phyloP scores from a whole-genome alignment of 2,888 invertebrate genomes.

The Labia minor region DNA sequence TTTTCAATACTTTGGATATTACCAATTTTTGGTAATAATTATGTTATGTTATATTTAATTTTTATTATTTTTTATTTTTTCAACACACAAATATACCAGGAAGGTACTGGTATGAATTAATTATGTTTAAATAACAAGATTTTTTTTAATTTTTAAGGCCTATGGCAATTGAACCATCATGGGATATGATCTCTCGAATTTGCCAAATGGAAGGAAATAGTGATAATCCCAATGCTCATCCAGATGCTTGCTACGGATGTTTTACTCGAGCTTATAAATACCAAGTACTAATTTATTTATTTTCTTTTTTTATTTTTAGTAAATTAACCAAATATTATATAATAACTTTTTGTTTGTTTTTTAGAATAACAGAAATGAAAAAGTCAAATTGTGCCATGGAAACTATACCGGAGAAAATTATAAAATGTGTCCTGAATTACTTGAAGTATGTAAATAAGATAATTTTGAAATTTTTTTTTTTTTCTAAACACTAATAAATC shows the following conservation, averaged over 20 bases:
- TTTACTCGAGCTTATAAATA: not conserved
- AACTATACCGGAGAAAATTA: not conserved
- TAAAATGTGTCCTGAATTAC: not conserved
- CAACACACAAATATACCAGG: no score
- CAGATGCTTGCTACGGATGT: not conserved
- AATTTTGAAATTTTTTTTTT: not conserved
- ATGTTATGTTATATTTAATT: no score
- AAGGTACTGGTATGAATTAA: no score
- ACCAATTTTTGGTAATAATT: no score
- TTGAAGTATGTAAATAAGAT: not conserved
- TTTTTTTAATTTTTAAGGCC: not conserved
- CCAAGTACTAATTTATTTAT: not conserved
- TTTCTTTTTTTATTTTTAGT: not conserved
- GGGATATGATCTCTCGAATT: not conserved
- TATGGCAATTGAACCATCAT: not conserved
- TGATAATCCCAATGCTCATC: not conserved
- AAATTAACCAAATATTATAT: not conserved
- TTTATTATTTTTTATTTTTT: no score
- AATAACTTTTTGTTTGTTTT: not conserved
- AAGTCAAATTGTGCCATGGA: not conserved
- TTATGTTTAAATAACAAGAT: not conserved
- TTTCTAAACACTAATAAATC: not conserved
- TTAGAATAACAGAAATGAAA: not conserved
- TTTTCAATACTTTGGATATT: no score
- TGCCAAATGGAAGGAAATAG: not conserved